These are phyloP conservation scores for Ormia ochracea DNA, from an alignment of 2,888 invertebrate species.

Conservation along the genomic window DNA sequence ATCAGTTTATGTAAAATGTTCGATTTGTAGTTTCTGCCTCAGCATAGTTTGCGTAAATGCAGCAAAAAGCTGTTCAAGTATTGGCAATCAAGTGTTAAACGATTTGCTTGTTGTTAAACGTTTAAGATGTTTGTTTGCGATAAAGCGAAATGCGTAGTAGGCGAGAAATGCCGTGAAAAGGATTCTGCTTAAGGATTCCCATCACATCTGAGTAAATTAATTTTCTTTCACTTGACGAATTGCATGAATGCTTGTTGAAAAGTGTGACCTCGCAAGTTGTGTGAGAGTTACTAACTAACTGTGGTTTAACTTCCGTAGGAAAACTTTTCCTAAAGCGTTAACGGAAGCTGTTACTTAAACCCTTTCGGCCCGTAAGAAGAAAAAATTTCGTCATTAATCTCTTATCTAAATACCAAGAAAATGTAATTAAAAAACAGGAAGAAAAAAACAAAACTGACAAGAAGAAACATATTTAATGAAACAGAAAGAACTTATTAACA, in stretches of 20 bases:
- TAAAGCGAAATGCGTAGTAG: slow-evolving; percentile 16
- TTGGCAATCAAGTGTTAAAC: slow-evolving; percentile 57
- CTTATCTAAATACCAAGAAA: not conserved
- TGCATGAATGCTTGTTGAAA: too few species aligned
- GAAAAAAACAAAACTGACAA: too few species aligned
- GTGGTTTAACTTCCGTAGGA: slow-evolving; percentile 6
- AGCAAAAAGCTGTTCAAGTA: slow-evolving; percentile 21
- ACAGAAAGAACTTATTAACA: slow-evolving; percentile 12
- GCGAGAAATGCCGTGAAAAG: too few species aligned
- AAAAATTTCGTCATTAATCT: not conserved
- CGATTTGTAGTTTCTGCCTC: slow-evolving; percentile 23
- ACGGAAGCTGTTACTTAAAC: slow-evolving; percentile 5
- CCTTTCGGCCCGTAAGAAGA: not conserved
- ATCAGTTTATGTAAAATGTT: slow-evolving; percentile 10
- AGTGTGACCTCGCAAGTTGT: too few species aligned
- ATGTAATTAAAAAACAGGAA: not conserved
- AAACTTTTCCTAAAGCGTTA: not conserved
- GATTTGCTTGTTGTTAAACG: slow-evolving; percentile 51
- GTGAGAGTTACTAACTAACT: not conserved
- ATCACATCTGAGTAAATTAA: not conserved
- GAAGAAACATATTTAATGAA: not conserved
- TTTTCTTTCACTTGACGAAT: too few species aligned
- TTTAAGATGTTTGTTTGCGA: slow-evolving; percentile 26
- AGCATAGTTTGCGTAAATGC: not conserved
- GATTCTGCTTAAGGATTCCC: not conserved